Percentiles rank a stretch among this genome's conserved stretches.
phyloP scores from a whole-genome alignment of 2,797 vertebrate species.

The Morelia viridis region DNA sequence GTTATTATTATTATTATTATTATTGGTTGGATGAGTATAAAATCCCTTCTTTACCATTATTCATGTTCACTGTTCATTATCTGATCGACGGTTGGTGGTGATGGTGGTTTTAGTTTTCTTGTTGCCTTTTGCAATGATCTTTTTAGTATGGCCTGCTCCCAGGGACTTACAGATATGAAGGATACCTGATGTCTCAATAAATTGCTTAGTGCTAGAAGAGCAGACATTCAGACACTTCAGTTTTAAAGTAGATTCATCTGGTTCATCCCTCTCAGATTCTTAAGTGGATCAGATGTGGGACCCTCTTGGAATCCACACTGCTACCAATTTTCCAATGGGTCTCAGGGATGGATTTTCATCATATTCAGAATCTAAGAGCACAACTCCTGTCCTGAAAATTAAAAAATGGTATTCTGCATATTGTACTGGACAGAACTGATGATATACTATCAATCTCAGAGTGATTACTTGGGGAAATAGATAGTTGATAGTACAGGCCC shows the following conservation, averaged over 20 bases:
- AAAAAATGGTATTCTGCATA: background rate
- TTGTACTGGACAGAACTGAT: background rate
- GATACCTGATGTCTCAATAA: background rate
- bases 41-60: background rate
- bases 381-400: no score
- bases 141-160: background rate
- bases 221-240: background rate
- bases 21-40: no score
- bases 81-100: background rate
- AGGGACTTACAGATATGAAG: background rate
- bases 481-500: background rate
- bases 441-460: background rate
- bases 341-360: background rate
- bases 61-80: background rate
- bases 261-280: background rate
- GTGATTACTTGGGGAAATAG: no score
- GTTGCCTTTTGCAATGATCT: background rate
- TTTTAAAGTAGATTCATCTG: background rate
- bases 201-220: background rate
- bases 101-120: no score
- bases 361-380: background rate
- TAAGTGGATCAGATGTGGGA: background rate
- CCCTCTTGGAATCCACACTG: background rate
- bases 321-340: background rate
- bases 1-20: background rate